Percentiles rank a stretch among this genome's conserved stretches.
Evolutionary conservation across 2,797 vertebrate genomes (phyloP).

Genomic region (Delichon dasypus): DNA sequence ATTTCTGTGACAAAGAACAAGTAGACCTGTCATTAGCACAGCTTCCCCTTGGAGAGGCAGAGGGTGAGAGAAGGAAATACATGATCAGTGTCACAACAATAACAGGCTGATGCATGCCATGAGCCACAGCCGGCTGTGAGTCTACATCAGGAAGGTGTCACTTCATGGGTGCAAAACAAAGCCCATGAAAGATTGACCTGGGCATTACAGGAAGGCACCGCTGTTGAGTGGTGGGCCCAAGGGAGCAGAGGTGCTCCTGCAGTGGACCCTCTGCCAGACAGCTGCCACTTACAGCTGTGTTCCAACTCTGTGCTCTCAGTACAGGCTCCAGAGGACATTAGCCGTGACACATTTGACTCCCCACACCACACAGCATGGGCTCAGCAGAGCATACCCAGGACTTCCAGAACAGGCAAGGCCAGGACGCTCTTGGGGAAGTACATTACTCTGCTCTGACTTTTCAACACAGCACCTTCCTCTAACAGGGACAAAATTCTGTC

Average conservation of each 20-base stretch:
- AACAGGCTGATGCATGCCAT: not conserved
- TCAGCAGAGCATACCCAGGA: not conserved
- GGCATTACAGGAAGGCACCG: not conserved
- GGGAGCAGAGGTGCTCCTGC: not conserved
- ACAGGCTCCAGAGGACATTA: not conserved
- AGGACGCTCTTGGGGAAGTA: not conserved
- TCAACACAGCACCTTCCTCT: not conserved
- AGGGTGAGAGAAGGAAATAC: constrained; percentile 37
- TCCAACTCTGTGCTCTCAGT: not conserved
- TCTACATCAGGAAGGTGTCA: not conserved
- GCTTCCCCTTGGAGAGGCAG: constrained; percentile 28
- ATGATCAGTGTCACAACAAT: constrained; percentile 11
- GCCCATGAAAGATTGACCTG: not conserved
- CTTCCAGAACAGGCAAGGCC: not conserved
- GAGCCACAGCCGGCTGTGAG: not conserved
- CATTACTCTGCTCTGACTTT: not conserved
- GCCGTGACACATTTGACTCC: not conserved
- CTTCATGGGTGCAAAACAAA: accelerated
- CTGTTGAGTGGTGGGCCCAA: not conserved
- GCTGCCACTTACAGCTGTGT: accelerated
- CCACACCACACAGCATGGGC: not conserved
- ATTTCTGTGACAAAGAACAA: constrained; percentile 35
- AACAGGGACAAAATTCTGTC: not conserved
- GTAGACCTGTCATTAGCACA: constrained; percentile 39
- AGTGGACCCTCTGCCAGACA: not conserved